These are phyloP conservation scores for Eristalis tenax DNA, from an alignment of 2,888 invertebrate genomes.

Conservation along the genomic window DNA sequence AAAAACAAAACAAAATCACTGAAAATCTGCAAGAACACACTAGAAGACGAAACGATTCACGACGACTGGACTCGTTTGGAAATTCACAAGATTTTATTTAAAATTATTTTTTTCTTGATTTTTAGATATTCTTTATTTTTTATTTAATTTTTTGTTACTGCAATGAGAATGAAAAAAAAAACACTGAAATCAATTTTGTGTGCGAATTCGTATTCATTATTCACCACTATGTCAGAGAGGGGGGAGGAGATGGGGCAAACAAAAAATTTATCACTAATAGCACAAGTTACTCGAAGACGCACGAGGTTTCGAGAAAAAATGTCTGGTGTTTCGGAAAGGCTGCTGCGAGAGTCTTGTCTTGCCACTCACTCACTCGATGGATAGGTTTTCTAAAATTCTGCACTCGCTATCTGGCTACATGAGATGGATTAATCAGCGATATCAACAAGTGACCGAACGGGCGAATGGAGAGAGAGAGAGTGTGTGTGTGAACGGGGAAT, in stretches of 20 bases:
- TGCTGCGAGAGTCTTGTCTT: background rate
- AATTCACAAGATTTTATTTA: background rate
- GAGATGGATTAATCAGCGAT: slow-evolving; percentile 47
- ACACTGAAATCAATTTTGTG: slow-evolving; percentile 5
- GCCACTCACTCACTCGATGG: background rate
- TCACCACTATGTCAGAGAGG: background rate
- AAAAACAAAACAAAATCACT: background rate
- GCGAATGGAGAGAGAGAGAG: background rate
- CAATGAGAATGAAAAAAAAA: background rate
- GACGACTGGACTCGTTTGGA: background rate
- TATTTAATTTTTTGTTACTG: background rate
- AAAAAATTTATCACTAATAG: background rate
- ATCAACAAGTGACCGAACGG: slow-evolving; percentile 49
- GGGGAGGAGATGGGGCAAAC: background rate
- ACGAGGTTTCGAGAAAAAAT: background rate
- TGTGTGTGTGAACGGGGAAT: background rate
- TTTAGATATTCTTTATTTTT: background rate
- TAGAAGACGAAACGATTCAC: background rate
- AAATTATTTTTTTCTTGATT: background rate
- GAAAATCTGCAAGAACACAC: background rate
- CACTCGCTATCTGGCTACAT: background rate
- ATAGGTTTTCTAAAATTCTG: background rate
- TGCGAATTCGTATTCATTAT: slow-evolving; percentile 22
- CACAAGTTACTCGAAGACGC: background rate
- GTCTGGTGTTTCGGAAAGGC: background rate